Evolutionary conservation across 2,797 vertebrate species (phyloP), one percentile per base, ranked within the genome.

Genomic region (Aldrovandia affinis): DNA sequence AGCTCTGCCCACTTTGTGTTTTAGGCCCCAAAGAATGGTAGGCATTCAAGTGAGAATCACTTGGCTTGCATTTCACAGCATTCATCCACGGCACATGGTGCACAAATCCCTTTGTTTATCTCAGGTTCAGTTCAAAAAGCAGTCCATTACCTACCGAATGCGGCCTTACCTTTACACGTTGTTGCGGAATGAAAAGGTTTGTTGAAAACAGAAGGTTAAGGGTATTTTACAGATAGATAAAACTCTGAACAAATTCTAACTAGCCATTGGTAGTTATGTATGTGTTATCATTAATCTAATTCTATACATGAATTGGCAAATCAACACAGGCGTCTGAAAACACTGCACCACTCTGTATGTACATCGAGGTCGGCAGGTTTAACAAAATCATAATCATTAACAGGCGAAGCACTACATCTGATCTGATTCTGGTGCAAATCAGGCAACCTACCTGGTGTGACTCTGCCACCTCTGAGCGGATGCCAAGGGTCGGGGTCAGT

Each of bases 401-500:
- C 68, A 70, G 33, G 15, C 63, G 33, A 68, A 15, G 33, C 68
- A 47, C 22, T 14, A 44, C 42, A 77, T 22, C 3, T 73, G 33
- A 77, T 6, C 42, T 15, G 33, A 47, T 77, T 77, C 73, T 5
- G 73, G 8, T 10, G 25, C 20, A 2, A 44, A 77, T 77, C 20
- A 7, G 5, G n/a, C 47, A 47, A 75, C 94, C 94, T 92, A 97
- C 96, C 96, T 0, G 96, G 96, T 39, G 96, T 96, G 86, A 95
- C 92, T 89, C 95, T 94, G 78, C 96, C 96, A 47, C 95, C 94
- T 86, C 94, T 93, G 28, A 96, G 94, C 15, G 96, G 96, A 88
- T 97, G 96, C 96, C 96, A 96, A 36, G 96, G 96, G 90, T 97
- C 96, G 5, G 95, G 95, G 87, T 97, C 95, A 42, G 96, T 97